These are phyloP conservation scores for Sisor rabdophorus DNA, from an alignment of 2,113 vertebrate species.

Conservation along the genomic window DNA sequence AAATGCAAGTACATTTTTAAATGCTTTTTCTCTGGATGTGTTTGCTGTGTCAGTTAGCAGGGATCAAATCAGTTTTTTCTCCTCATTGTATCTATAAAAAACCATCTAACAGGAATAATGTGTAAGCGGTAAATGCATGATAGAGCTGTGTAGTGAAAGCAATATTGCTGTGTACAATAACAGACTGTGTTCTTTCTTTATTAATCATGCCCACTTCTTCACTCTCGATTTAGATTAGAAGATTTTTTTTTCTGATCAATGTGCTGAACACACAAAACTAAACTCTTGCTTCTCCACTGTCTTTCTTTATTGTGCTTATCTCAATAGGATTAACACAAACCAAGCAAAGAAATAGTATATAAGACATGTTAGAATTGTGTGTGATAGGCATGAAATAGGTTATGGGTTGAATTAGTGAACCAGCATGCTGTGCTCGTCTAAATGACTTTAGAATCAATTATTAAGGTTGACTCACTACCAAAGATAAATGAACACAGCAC, in stretches of 20 bases:
- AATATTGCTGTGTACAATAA: slow-evolving; percentile 58
- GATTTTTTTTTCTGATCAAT: not conserved
- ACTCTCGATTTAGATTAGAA: not conserved
- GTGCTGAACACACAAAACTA: not conserved
- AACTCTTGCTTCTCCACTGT: not conserved
- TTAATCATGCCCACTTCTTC: slow-evolving; percentile 63
- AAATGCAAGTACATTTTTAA: too few species aligned
- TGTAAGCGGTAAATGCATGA: not conserved
- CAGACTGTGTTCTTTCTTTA: slow-evolving; percentile 62
- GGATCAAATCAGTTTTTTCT: too few species aligned
- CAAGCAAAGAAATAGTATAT: not conserved
- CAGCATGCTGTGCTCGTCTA: slow-evolving; percentile 21
- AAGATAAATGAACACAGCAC: slow-evolving; percentile 10
- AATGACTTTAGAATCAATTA: slow-evolving; percentile 33
- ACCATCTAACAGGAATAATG: slow-evolving; percentile 14
- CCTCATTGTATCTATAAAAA: not conserved
- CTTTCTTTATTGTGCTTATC: not conserved
- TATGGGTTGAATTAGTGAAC: slow-evolving; percentile 34
- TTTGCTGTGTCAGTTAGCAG: too few species aligned
- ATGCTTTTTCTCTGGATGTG: too few species aligned
- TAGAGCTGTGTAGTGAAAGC: slow-evolving; percentile 50
- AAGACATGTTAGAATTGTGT: slow-evolving; percentile 9
- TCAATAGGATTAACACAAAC: slow-evolving; percentile 15
- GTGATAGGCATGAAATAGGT: slow-evolving; percentile 27
- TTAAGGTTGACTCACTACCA: slow-evolving; percentile 27